Percentiles rank a stretch among this genome's conserved stretches.
phyloP scores from a whole-genome alignment of 2,113 vertebrate species.

The Prunella himalayana region DNA sequence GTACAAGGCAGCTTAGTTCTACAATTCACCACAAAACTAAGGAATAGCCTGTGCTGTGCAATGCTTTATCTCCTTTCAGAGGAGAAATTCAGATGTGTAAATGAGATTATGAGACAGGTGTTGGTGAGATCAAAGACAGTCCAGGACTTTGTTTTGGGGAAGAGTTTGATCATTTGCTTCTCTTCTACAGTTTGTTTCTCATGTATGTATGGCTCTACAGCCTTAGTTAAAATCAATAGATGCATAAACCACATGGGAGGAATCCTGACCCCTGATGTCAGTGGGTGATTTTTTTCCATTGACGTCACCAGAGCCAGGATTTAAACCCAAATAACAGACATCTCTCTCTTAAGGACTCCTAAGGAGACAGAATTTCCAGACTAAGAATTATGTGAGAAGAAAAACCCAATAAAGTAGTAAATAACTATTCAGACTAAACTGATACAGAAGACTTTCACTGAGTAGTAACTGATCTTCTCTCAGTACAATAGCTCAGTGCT shows the following conservation, averaged over 20 bases:
- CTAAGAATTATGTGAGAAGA: slow-evolving; percentile 10
- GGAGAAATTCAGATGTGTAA: not conserved
- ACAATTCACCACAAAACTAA: not conserved
- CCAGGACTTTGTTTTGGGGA: not conserved
- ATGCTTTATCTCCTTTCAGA: not conserved
- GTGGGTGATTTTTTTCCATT: slow-evolving; percentile 62
- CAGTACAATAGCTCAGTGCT: not conserved
- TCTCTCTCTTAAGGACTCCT: slow-evolving; percentile 34
- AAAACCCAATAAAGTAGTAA: slow-evolving; percentile 18
- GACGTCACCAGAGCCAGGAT: slow-evolving; percentile 58
- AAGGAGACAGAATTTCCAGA: slow-evolving; percentile 43
- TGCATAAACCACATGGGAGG: slow-evolving; percentile 44
- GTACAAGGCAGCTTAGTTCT: not conserved
- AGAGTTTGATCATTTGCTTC: not conserved
- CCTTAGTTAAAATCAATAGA: slow-evolving; percentile 39
- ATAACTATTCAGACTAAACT: not conserved
- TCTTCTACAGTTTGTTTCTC: not conserved
- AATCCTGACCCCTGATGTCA: slow-evolving; percentile 60
- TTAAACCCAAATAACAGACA: slow-evolving; percentile 50
- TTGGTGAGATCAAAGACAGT: not conserved
- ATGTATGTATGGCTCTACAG: not conserved
- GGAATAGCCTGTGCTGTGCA: not conserved
- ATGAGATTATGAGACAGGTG: not conserved
- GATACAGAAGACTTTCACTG: not conserved
- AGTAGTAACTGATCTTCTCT: not conserved